Evolutionary conservation across 2,113 vertebrate species (phyloP), one percentile per base, ranked within the genome.

Genomic region (Rhinopomastus cyanomelas): DNA sequence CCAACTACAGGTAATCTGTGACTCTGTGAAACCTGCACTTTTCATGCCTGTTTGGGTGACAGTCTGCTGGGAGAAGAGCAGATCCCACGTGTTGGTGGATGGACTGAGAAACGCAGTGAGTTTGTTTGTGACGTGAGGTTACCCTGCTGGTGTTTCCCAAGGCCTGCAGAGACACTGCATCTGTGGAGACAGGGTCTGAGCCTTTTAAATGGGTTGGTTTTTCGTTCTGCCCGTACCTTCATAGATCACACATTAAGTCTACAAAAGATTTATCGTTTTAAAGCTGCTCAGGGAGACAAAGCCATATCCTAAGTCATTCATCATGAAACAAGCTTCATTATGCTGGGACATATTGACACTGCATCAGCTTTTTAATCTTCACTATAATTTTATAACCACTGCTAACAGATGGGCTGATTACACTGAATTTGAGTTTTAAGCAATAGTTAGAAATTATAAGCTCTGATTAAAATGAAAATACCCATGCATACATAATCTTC

Each of bases 341-440:
- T 94, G 84, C 93, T 56, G 68, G 81, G 93, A 59, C 92, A 85
- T 87, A 81, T 39, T 93, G 86, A 95, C 93, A 69, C 62, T 9
- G 81, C 88, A 76, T 88, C 92, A 82, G 87, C 62, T 94, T 94
- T 94, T 95, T 81, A 80, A 88, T 94, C 92, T 82, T 95, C 84
- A 90, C 25, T 86, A 85, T 73, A 73, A 88, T 95, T 96, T 90
- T 85, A 37, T 82, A 93, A 85, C 66, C 84, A 57, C 88, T 90
- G 90, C 90, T 93, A 96, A 94, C 94, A 95, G 92, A 95, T 94
- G 92, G 95, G 74, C 92, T 81, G 92, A 92, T 92, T 95, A 87
- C 78, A 87, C 94, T 87, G 90, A 93, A 84, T 92, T 79, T 68
- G 46, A 87, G 90, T 60, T 90, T 95, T 88, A 94, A 96, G 81